phyloP scores from a whole-genome alignment of 2,888 invertebrate genomes.

The Drosophila helvetica region DNA sequence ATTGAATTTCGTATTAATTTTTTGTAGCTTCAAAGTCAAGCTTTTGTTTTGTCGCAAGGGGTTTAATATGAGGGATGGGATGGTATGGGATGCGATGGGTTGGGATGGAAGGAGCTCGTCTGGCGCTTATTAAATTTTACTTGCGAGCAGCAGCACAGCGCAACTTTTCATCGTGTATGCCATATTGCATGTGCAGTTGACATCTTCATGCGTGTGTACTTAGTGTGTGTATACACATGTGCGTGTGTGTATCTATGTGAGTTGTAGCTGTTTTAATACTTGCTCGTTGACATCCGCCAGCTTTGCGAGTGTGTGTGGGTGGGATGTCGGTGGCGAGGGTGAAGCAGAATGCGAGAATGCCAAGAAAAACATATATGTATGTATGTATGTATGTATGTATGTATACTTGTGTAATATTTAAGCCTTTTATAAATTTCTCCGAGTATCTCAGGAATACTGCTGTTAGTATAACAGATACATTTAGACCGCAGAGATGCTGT shows the following conservation, averaged over 20 bases:
- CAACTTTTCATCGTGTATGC: constrained; percentile 55
- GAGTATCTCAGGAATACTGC: too few relatives aligned
- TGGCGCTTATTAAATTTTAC: constrained; percentile 75
- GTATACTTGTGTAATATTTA: constrained; percentile 54
- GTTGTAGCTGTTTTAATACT: constrained; percentile 29
- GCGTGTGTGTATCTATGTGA: constrained; percentile 8
- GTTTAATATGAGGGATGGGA: constrained; percentile 60
- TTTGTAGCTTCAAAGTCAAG: constrained; percentile 63
- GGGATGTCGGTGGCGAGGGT: constrained; percentile 11
- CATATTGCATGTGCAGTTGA: constrained; percentile 75
- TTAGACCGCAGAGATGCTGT: too few relatives aligned
- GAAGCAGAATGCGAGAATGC: too few relatives aligned
- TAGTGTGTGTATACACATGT: constrained; percentile 3
- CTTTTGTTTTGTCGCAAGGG: constrained; percentile 51
- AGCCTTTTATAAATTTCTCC: too few relatives aligned
- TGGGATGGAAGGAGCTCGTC: constrained; percentile 44
- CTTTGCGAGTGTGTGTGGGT: constrained; percentile 28
- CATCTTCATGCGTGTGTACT: constrained; percentile 63
- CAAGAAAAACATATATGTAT: too few relatives aligned
- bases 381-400: too few relatives aligned
- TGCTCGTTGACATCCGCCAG: constrained; percentile 67
- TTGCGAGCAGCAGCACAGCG: constrained; percentile 51
- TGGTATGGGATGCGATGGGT: too few relatives aligned
- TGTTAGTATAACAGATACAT: too few relatives aligned
- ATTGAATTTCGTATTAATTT: constrained; percentile 74